Evolutionary conservation across 2,888 invertebrate species (phyloP).

Genomic region (Pocota personata): DNA sequence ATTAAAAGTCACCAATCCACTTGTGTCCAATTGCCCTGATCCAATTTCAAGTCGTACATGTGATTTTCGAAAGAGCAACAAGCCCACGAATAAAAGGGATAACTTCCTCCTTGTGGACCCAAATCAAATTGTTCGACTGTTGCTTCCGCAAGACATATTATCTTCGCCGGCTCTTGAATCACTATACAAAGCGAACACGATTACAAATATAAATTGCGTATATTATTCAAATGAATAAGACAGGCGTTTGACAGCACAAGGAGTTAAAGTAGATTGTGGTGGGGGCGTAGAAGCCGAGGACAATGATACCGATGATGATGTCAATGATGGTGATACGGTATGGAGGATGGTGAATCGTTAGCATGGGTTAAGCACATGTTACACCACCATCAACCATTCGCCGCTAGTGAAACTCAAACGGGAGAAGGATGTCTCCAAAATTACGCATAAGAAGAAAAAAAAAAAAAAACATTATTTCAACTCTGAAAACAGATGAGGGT

Average conservation of each 20-base stretch:
- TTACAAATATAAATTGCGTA: slow-evolving; percentile 72
- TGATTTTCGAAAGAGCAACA: slow-evolving; percentile 52
- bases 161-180: neutral
- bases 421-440: neutral
- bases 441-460: slow-evolving; percentile 14
- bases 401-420: slow-evolving; percentile 5
- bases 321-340: slow-evolving; percentile 54
- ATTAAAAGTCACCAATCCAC: slow-evolving; percentile 45
- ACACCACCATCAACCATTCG: slow-evolving; percentile 30
- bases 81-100: slow-evolving; percentile 18
- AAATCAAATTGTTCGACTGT: slow-evolving; percentile 68
- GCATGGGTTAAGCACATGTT: slow-evolving; percentile 60
- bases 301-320: slow-evolving; percentile 65
- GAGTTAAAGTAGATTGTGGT: neutral
- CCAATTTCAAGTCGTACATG: slow-evolving; percentile 53
- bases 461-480: slow-evolving; percentile 2
- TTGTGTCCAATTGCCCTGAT: slow-evolving; percentile 61
- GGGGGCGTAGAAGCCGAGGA: slow-evolving; percentile 11
- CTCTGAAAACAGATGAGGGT: slow-evolving; percentile 37
- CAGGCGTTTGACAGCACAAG: slow-evolving; percentile 52
- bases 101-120: slow-evolving; percentile 49
- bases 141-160: slow-evolving; percentile 65
- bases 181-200: slow-evolving; percentile 58
- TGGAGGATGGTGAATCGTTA: slow-evolving; percentile 36
- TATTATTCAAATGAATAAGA: slow-evolving; percentile 70